Evolutionary conservation across 2,113 vertebrate genomes (phyloP).

Genomic region (Pelecanus crispus): DNA sequence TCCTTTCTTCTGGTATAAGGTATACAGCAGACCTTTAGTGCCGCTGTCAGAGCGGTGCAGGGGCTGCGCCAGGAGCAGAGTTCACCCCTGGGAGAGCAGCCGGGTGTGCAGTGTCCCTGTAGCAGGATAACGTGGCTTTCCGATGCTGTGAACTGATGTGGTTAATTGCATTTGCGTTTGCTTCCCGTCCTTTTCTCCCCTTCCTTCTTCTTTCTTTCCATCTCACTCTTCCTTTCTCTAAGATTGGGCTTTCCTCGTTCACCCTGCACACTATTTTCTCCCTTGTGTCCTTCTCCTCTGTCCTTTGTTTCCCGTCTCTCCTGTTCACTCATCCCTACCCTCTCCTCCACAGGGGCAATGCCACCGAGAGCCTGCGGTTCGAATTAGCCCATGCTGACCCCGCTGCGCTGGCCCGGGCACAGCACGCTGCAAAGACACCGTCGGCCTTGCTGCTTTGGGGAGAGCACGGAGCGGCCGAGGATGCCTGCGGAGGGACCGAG

Average conservation of each 20-base stretch:
- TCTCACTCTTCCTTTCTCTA: not conserved
- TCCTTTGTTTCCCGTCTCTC: not conserved
- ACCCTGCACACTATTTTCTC: fast-evolving
- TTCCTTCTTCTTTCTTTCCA: not conserved
- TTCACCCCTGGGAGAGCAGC: not conserved
- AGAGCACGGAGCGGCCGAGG: not conserved
- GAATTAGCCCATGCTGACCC: conserved; percentile 13
- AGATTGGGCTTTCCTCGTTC: fast-evolving
- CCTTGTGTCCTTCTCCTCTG: not conserved
- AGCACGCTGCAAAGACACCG: not conserved
- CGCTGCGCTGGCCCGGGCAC: not conserved
- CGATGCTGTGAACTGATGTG: not conserved
- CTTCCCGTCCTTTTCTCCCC: not conserved
- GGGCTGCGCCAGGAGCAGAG: not conserved
- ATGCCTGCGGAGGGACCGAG: conserved; percentile 40
- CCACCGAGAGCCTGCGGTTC: not conserved
- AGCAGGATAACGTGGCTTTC: not conserved
- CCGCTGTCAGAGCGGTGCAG: fast-evolving
- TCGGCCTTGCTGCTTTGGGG: not conserved
- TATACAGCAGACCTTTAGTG: not conserved
- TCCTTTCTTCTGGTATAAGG: not conserved
- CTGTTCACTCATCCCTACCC: fast-evolving
- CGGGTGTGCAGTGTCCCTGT: fast-evolving
- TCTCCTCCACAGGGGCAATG: conserved; percentile 8
- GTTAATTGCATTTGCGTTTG: not conserved